A percentile compares a stretch with the other conserved stretches of the same genome.
Conservation (phyloP, 2,888 invertebrate species). For the Yponomeuta malinellus region DNA sequence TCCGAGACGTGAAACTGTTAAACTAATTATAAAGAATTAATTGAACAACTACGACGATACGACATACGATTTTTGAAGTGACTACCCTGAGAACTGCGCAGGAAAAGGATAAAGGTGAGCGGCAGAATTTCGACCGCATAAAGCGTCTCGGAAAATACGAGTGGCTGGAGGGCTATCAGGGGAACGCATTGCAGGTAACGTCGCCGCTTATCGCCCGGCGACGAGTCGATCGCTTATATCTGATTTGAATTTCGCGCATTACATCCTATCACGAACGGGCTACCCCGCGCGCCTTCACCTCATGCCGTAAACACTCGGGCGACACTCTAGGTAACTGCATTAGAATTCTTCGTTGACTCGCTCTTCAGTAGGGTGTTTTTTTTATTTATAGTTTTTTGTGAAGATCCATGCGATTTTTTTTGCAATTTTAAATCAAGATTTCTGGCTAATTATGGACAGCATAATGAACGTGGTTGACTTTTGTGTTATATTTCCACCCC, state of each 20-base stretch:
- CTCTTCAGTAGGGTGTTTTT: conserved; percentile 39
- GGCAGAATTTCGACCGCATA: neutral
- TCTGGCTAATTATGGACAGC: too few species aligned
- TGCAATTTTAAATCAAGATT: too few species aligned
- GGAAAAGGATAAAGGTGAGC: conserved; percentile 1
- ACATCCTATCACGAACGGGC: conserved; percentile 42
- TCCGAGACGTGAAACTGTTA: too few species aligned
- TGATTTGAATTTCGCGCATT: conserved; percentile 69
- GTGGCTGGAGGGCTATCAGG: conserved; percentile 42
- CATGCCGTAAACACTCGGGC: conserved; percentile 46
- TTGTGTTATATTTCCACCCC: conserved; percentile 16
- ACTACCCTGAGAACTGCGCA: too few species aligned
- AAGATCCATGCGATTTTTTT: too few species aligned
- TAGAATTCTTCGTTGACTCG: conserved; percentile 48
- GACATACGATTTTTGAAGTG: too few species aligned
- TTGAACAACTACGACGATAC: too few species aligned
- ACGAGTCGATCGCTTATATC: conserved; percentile 59
- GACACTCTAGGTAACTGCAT: conserved; percentile 53
- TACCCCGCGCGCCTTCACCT: conserved; percentile 32
- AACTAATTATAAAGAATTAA: too few species aligned
- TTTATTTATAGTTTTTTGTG: conserved; percentile 41
- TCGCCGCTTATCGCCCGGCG: conserved; percentile 41
- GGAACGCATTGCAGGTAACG: conserved; percentile 36
- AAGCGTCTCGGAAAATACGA: conserved; percentile 29
- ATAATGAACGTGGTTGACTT: conserved; percentile 62